These are phyloP conservation scores for Sycophaga agraensis DNA, from an alignment of 1,140 invertebrate species.

Conservation along the genomic window DNA sequence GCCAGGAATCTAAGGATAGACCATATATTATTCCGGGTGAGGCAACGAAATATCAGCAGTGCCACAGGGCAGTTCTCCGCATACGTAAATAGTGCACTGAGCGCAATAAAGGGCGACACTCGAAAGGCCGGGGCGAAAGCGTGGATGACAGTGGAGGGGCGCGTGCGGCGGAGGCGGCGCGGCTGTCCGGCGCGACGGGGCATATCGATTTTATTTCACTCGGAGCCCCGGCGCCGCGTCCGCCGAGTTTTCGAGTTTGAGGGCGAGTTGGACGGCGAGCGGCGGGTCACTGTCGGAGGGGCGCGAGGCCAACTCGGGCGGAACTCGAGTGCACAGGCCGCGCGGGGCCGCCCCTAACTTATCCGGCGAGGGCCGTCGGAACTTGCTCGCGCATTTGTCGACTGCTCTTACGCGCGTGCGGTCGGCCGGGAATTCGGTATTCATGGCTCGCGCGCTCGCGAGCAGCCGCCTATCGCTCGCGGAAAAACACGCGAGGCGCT, in stretches of 20 bases:
- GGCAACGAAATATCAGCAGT: no score
- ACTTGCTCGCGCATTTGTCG: constrained; percentile 25
- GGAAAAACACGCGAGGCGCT: background rate
- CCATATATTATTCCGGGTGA: no score
- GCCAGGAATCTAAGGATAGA: no score
- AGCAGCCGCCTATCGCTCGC: background rate
- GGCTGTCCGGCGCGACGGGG: constrained; percentile 27
- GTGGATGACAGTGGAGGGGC: background rate
- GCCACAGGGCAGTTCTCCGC: no score
- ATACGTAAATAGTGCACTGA: no score
- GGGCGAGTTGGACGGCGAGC: no score
- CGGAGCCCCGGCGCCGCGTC: constrained; percentile 23
- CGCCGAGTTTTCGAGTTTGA: constrained; percentile 39
- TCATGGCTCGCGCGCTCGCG: background rate
- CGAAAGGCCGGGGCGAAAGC: background rate
- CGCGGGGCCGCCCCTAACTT: constrained; percentile 33
- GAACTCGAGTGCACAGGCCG: constrained; percentile 15
- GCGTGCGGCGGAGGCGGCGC: background rate
- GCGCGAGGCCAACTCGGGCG: background rate
- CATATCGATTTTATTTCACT: constrained; percentile 56
- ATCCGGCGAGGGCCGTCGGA: constrained; percentile 31
- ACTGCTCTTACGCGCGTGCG: constrained; percentile 14
- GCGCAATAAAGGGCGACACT: no score
- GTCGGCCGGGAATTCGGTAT: constrained; percentile 1
- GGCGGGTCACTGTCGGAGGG: constrained; percentile 32